These are phyloP conservation scores for Otocyon megalotis DNA, from an alignment of 2,113 vertebrate genomes.

Conservation along the genomic window DNA sequence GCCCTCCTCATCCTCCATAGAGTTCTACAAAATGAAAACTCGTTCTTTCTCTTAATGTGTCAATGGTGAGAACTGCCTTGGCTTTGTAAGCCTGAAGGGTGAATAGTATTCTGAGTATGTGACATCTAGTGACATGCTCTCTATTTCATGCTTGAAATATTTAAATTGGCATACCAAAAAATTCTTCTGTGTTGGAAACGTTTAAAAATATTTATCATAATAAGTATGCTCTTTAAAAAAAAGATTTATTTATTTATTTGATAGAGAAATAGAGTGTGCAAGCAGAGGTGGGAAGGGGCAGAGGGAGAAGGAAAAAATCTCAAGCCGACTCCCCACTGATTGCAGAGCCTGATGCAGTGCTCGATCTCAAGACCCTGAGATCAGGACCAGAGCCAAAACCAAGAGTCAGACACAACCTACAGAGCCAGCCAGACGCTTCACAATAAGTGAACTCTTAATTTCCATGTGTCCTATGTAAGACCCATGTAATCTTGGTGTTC, in stretches of 20 bases:
- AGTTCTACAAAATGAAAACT: not conserved
- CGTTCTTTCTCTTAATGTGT: not conserved
- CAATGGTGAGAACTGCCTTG: not conserved
- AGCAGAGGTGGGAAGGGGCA: not conserved
- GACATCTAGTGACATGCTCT: not conserved
- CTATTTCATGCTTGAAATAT: not conserved
- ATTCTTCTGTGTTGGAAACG: not conserved
- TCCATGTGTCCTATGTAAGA: not conserved
- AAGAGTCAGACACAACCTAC: not conserved
- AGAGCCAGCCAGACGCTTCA: not conserved
- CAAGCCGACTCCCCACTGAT: not conserved
- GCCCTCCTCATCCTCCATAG: not conserved
- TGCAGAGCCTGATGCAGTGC: not conserved
- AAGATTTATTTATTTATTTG: not conserved
- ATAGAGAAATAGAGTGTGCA: not conserved
- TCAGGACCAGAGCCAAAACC: not conserved
- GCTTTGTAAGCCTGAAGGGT: not conserved
- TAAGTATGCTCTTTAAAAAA: not conserved
- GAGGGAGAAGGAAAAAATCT: not conserved
- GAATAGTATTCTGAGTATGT: not conserved
- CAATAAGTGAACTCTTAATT: not conserved
- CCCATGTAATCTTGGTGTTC: not conserved
- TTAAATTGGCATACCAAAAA: slow-evolving; percentile 11
- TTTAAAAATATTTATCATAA: slow-evolving; percentile 17
- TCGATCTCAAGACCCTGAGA: not conserved